A percentile compares a stretch with the other conserved stretches of the same genome.
phyloP scores from a whole-genome alignment of 2,797 vertebrate species.

The Paguma larvata region DNA sequence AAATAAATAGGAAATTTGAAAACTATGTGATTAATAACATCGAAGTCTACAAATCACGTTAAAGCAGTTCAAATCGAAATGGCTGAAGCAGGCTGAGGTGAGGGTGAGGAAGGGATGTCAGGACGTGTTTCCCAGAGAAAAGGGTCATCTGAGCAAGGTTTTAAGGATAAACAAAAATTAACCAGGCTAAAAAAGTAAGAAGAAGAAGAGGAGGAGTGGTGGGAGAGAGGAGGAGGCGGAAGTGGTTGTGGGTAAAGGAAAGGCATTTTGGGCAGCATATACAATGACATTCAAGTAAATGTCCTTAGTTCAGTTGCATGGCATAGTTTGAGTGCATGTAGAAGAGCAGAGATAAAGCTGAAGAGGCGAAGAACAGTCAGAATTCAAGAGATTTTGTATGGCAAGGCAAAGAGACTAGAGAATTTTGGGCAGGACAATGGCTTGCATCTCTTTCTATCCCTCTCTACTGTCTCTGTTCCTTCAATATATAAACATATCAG shows the following conservation, averaged over 20 bases:
- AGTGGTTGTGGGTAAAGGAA: not conserved
- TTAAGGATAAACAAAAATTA: not conserved
- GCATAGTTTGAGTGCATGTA: not conserved
- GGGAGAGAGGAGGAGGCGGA: not conserved
- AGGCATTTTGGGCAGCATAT: not conserved
- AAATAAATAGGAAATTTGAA: constrained; percentile 21
- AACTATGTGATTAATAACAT: not conserved
- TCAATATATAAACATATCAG: not conserved
- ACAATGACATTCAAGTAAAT: not conserved
- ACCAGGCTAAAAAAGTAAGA: not conserved
- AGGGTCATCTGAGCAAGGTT: not conserved
- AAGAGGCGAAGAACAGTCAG: not conserved
- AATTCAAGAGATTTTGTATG: not conserved
- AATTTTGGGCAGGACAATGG: not conserved
- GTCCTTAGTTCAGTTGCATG: not conserved
- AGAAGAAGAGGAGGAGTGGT: not conserved
- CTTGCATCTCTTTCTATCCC: not conserved
- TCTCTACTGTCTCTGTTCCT: not conserved
- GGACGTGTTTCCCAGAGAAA: constrained; percentile 21
- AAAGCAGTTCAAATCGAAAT: constrained; percentile 30
- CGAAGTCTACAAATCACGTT: constrained; percentile 11
- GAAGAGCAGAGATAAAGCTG: not conserved
- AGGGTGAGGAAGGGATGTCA: not conserved
- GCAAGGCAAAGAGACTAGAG: not conserved
- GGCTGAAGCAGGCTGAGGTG: not conserved